A percentile compares a stretch with the other conserved stretches of the same genome.
Evolutionary conservation across 92 coral and sea anemone genomes (phyloP).

Genomic region (Heliopora coerulea): DNA sequence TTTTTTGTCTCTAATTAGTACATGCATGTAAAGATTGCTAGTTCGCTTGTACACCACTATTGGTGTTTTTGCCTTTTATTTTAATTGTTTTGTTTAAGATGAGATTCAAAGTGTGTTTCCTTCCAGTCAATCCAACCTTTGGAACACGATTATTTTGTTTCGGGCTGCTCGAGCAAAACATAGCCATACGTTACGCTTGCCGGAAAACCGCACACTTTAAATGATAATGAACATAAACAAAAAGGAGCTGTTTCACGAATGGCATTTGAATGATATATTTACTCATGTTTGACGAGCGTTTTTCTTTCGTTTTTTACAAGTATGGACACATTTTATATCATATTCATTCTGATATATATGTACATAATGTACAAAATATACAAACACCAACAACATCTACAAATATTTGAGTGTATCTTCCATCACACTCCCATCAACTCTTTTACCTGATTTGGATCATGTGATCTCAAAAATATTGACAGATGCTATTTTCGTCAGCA

Average conservation of each 20-base stretch:
- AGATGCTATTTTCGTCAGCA: neutral
- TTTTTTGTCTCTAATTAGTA: too few relatives aligned
- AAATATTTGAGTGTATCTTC: neutral
- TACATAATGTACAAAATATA: constrained; percentile 5
- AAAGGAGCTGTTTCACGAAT: neutral
- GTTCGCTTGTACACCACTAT: too few relatives aligned
- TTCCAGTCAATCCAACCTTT: too few relatives aligned
- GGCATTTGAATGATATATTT: neutral
- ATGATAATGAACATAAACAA: too few relatives aligned
- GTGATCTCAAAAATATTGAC: neutral
- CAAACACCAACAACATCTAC: constrained; percentile 1
- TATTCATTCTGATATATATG: neutral
- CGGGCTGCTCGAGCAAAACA: too few relatives aligned
- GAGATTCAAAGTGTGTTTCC: too few relatives aligned
- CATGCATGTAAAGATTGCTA: too few relatives aligned
- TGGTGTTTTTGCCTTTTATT: too few relatives aligned
- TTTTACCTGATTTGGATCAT: neutral
- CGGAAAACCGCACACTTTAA: too few relatives aligned
- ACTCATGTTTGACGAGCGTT: neutral
- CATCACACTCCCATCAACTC: neutral
- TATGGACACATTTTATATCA: neutral
- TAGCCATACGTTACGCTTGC: too few relatives aligned
- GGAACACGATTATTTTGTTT: too few relatives aligned
- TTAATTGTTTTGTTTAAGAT: too few relatives aligned
- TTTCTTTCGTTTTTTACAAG: neutral